These are phyloP conservation scores for Epinotia bilunana DNA, from an alignment of 2,888 invertebrate species.

Conservation along the genomic window DNA sequence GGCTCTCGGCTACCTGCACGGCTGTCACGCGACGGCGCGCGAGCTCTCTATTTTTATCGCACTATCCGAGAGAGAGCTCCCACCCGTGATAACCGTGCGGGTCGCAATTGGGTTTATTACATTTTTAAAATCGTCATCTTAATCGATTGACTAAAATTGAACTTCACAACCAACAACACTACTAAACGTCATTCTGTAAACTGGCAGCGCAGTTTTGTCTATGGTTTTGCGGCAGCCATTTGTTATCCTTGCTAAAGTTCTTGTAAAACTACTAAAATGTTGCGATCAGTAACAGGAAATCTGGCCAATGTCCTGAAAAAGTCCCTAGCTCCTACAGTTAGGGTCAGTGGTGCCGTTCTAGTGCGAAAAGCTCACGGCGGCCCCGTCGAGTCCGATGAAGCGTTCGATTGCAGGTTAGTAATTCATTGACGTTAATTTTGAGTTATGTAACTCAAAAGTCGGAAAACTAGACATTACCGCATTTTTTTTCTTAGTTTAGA, in stretches of 20 bases:
- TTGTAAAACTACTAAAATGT: conserved; percentile 73
- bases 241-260: conserved; percentile 71
- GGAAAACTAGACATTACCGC: conserved; percentile 23
- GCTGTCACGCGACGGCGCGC: too few species aligned
- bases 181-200: conserved; percentile 35
- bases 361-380: conserved; percentile 75
- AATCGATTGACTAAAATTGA: neutral
- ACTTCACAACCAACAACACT: conserved; percentile 11
- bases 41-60: too few species aligned
- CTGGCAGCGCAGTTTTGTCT: conserved; percentile 55
- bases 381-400: conserved; percentile 90
- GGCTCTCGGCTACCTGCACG: too few species aligned
- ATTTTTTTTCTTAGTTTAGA: neutral
- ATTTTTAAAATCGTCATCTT: conserved; percentile 17
- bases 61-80: too few species aligned
- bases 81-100: too few species aligned
- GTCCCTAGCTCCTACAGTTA: conserved; percentile 68
- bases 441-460: conserved; percentile 80
- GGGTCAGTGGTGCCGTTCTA: conserved; percentile 66
- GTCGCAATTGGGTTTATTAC: too few species aligned
- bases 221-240: conserved; percentile 73
- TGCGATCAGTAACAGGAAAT: conserved; percentile 76
- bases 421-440: conserved; percentile 56
- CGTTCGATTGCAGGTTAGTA: conserved; percentile 90
- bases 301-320: conserved; percentile 73